Evolutionary conservation across 2,888 invertebrate genomes (phyloP).

Genomic region (Rhimphoctona megacephalus): DNA sequence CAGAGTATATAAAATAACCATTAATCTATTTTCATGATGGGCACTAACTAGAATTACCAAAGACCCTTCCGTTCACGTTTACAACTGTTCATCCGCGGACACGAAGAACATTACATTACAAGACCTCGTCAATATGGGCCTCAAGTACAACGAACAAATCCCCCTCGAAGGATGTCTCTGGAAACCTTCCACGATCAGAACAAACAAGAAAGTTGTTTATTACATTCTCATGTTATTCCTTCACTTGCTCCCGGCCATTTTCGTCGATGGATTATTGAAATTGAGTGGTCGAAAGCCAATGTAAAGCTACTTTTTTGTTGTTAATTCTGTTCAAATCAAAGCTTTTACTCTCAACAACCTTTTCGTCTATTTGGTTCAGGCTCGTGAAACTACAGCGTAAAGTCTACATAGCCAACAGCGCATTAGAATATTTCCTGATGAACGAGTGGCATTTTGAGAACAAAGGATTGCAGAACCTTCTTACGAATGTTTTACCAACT

Average conservation of each 20-base stretch:
- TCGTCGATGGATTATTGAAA: slow-evolving; percentile 89
- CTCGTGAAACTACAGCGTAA: slow-evolving; percentile 92
- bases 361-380: slow-evolving; percentile 85
- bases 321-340: background rate
- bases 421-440: slow-evolving; percentile 90
- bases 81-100: slow-evolving; percentile 92
- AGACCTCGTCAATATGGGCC: slow-evolving; percentile 87
- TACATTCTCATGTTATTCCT: slow-evolving; percentile 89
- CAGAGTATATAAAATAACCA: background rate
- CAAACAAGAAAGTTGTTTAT: slow-evolving; percentile 87
- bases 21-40: background rate
- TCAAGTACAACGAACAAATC: slow-evolving; percentile 85
- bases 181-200: slow-evolving; percentile 88
- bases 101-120: slow-evolving; percentile 89
- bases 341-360: background rate
- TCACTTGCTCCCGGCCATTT: slow-evolving; percentile 92
- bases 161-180: slow-evolving; percentile 91
- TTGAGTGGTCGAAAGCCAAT: slow-evolving; percentile 90
- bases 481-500: slow-evolving; percentile 85
- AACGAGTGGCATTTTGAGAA: slow-evolving; percentile 93
- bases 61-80: slow-evolving; percentile 87
- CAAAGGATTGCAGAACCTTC: slow-evolving; percentile 87
- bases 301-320: slow-evolving; percentile 85
- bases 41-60: slow-evolving; percentile 74
- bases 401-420: slow-evolving; percentile 91